Conservation (phyloP, 2,113 vertebrate genomes). For the Coregonus clupeaformis region DNA sequence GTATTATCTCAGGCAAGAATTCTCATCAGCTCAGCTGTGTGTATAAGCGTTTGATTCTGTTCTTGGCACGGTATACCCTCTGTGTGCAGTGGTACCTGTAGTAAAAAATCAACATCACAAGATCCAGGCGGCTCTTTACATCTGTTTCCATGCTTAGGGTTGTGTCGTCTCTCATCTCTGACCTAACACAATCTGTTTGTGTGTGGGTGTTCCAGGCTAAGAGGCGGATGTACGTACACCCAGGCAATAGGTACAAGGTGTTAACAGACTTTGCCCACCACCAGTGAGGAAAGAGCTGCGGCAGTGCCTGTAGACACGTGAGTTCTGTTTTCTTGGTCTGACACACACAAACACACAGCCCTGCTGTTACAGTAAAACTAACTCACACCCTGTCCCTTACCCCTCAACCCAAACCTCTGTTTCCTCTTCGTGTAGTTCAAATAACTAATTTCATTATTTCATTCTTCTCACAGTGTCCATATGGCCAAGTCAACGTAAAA, state of each 20-base stretch:
- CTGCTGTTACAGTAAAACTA: not conserved
- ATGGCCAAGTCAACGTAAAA: conserved; percentile 82
- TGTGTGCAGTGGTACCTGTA: not conserved
- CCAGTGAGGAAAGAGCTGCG: conserved; percentile 78
- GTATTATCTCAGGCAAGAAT: not conserved
- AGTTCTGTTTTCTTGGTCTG: conserved; percentile 57
- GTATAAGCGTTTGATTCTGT: not conserved
- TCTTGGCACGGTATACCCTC: not conserved
- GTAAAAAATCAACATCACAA: conserved; percentile 47
- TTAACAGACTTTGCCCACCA: conserved; percentile 77
- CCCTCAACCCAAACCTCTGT: not conserved
- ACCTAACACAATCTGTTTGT: conserved; percentile 61
- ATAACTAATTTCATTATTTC: conserved; percentile 58
- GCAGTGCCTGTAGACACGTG: conserved; percentile 80
- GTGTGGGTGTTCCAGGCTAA: conserved; percentile 65
- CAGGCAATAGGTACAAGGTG: conserved; percentile 72
- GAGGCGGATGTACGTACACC: conserved; percentile 77
- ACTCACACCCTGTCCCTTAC: not conserved
- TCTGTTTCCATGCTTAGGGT: conserved; percentile 53
- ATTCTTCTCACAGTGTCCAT: conserved; percentile 79
- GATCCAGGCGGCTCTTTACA: conserved; percentile 41
- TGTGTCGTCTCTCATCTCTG: conserved; percentile 26
- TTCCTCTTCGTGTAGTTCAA: conserved; percentile 4
- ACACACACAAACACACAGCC: not conserved
- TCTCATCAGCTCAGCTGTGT: conserved; percentile 5